Base-by-base conservation (phyloP, 2,888 invertebrate species). In the Dolichomitus sp. region DNA sequence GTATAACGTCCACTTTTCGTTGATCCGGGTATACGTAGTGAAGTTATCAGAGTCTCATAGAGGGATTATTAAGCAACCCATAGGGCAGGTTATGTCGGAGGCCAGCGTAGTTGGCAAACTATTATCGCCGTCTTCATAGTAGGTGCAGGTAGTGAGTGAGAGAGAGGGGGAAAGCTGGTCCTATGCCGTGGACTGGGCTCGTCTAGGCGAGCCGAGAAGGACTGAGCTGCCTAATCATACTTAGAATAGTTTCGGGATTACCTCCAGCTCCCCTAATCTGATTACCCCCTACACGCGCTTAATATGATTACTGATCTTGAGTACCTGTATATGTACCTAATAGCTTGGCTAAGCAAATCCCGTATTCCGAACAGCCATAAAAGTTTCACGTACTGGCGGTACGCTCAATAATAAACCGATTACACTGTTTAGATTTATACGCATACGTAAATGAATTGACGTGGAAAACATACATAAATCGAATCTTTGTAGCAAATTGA, bases 181-280 rank as follows among this genome's bases (percentile, higher is more conserved):
- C 81, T 76, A 19, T 4, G 80, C 72, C 61, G 66, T 65, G 76
- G 61, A 91, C 90, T 91, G 88, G 88, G 89, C 89, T 81, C 81
- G 61, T 73, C 73, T 85, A 63, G 72, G 69, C 81, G 75, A 59
- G 72, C 69, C 63, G 91, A 91, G 92, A 91, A 91, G 90, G 92
- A 92, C 91, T 83, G 85, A 86, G 86, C 85, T 85, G 93, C 91
- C 93, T 93, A 93, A 93, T 93, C 93, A 93, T 93, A 93, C 93
- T 93, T 93, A 93, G 93, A 93, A 93, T 93, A 93, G 93, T 93
- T 93, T 93, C 93, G 89, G 93, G 93, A 93, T 93, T 93, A 93
- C 92, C 91, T 90, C 91, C 89, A 91, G 91, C 92, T 92, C 89
- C 92, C 89, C 93, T 93, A 93, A 93, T 93, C 93, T 93, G 93